Conservation (phyloP, 2,888 invertebrate genomes). For the Clanis bilineata region DNA sequence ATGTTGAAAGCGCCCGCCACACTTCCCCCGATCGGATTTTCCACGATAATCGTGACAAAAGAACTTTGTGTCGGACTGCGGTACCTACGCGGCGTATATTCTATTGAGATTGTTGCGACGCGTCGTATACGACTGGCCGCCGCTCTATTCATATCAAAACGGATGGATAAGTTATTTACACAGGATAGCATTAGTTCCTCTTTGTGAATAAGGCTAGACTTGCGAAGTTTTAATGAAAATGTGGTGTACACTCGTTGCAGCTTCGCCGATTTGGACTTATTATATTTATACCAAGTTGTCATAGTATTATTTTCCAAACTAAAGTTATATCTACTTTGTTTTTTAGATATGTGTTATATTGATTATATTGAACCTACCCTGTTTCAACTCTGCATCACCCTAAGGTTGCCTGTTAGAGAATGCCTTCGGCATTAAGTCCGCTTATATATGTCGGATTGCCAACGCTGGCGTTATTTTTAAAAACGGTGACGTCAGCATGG, state of each 20-base stretch:
- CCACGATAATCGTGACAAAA: slow-evolving; percentile 80
- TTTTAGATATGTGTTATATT: too few relatives aligned
- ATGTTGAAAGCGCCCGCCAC: slow-evolving; percentile 73
- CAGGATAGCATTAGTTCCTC: slow-evolving; percentile 1
- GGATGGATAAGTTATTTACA: slow-evolving; percentile 15
- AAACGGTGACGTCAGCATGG: too few relatives aligned
- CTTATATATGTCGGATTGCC: too few relatives aligned
- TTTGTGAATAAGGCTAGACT: background rate
- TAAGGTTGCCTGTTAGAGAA: too few relatives aligned
- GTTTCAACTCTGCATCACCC: too few relatives aligned
- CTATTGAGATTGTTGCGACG: slow-evolving; percentile 51
- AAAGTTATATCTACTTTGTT: too few relatives aligned
- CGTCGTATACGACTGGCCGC: slow-evolving; percentile 49
- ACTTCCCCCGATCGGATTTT: slow-evolving; percentile 79
- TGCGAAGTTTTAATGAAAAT: background rate
- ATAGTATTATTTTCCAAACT: too few relatives aligned
- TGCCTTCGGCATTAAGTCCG: too few relatives aligned
- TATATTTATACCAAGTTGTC: too few relatives aligned
- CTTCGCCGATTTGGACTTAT: background rate
- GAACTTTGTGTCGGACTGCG: slow-evolving; percentile 68
- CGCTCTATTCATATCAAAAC: slow-evolving; percentile 56
- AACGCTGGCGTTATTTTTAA: too few relatives aligned
- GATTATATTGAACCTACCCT: too few relatives aligned
- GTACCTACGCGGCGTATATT: slow-evolving; percentile 46
- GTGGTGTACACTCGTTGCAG: too few relatives aligned